phyloP scores from a whole-genome alignment of 2,888 invertebrate species.

The Agrypnus murinus region DNA sequence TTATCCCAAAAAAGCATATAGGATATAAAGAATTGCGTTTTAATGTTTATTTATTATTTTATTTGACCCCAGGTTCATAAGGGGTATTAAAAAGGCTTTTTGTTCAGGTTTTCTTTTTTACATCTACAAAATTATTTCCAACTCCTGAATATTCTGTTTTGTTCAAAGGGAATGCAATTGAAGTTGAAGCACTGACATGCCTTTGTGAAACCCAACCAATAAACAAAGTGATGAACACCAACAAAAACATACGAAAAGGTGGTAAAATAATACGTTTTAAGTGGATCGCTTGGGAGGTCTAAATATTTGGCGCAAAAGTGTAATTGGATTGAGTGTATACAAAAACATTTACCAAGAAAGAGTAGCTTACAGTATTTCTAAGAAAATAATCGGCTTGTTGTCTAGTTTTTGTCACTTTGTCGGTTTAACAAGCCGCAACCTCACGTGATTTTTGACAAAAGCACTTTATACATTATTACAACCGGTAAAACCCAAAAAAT shows the following conservation, averaged over 20 bases:
- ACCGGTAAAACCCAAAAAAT: not conserved
- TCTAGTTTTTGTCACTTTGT: slow-evolving; percentile 46
- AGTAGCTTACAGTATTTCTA: slow-evolving; percentile 37
- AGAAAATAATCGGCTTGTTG: slow-evolving; percentile 50
- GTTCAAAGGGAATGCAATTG: no score
- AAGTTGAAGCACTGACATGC: no score
- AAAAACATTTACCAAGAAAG: slow-evolving; percentile 42
- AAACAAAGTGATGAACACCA: slow-evolving; percentile 2
- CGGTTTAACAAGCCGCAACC: slow-evolving; percentile 42
- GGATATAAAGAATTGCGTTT: slow-evolving; percentile 31
- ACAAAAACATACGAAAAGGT: slow-evolving; percentile 18
- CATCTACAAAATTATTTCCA: no score
- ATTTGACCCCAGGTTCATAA: slow-evolving; percentile 9
- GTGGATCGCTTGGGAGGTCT: slow-evolving; percentile 46
- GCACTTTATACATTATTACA: slow-evolving; percentile 54
- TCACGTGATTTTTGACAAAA: slow-evolving; percentile 42
- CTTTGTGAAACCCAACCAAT: not conserved
- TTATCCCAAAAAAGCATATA: slow-evolving; percentile 39
- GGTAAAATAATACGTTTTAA: slow-evolving; percentile 22
- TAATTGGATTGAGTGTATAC: slow-evolving; percentile 41
- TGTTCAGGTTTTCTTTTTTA: no score
- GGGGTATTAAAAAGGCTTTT: not conserved
- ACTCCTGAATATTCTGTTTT: no score
- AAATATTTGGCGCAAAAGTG: slow-evolving; percentile 34
- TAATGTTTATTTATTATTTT: slow-evolving; percentile 46